Conservation (phyloP, 2,113 vertebrate genomes). For the Alethe castanea region DNA sequence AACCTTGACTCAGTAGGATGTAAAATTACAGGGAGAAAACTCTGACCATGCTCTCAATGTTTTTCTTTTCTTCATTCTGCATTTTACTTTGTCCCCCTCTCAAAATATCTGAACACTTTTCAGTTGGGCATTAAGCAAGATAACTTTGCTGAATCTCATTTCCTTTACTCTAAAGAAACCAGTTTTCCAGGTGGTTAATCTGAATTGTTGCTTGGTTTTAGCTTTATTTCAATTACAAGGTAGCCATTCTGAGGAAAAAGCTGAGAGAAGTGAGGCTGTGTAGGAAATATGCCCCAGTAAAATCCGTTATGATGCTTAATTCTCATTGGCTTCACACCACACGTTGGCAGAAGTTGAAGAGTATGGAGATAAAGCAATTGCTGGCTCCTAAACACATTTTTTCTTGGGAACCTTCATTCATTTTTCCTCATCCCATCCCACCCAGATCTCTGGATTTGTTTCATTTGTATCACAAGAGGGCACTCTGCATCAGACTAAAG, state of each 20-base stretch:
- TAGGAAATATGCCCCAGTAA: not conserved
- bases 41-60: rapidly evolving
- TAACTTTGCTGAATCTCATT: not conserved
- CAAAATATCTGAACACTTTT: not conserved
- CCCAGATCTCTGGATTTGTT: rapidly evolving
- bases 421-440: not conserved
- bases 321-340: not conserved
- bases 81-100: not conserved
- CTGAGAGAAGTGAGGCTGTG: not conserved
- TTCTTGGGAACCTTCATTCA: not conserved
- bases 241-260: not conserved
- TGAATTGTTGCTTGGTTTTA: not conserved
- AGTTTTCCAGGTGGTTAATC: not conserved
- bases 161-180: not conserved
- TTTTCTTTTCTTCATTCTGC: not conserved
- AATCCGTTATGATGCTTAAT: not conserved
- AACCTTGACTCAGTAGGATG: not conserved
- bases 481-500: not conserved
- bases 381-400: not conserved
- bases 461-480: not conserved
- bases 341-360: rapidly evolving
- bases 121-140: not conserved
- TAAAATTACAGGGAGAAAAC: not conserved
- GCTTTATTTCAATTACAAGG: not conserved
- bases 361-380: not conserved